Evolutionary conservation across 2,888 invertebrate genomes (phyloP).

Genomic region (Meiosimyza platycephala): DNA sequence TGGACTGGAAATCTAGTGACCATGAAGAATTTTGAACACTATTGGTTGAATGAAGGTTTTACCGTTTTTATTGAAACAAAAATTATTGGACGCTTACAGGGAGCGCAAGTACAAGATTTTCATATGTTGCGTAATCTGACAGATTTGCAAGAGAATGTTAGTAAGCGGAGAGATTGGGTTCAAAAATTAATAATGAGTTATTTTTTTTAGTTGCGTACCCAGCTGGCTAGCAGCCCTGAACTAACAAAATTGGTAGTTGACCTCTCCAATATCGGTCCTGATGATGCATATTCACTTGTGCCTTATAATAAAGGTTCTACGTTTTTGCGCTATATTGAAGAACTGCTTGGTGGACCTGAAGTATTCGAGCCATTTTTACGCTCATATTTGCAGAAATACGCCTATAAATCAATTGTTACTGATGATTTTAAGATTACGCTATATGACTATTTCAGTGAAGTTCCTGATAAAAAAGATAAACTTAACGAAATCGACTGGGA

Average conservation of each 20-base stretch:
- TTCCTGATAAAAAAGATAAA: conserved; percentile 66
- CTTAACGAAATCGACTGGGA: conserved; percentile 84
- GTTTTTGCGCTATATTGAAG: conserved; percentile 88
- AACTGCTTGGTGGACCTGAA: conserved; percentile 80
- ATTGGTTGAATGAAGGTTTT: conserved; percentile 95
- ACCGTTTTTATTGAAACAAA: conserved; percentile 93
- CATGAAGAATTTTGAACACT: conserved; percentile 92
- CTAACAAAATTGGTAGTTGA: conserved; percentile 84
- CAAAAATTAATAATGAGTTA: background rate
- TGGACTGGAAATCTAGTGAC: conserved; percentile 97
- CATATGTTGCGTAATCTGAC: conserved; percentile 82
- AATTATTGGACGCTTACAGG: conserved; percentile 79
- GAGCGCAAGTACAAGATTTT: conserved; percentile 79
- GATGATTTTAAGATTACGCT: conserved; percentile 82
- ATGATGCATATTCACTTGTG: conserved; percentile 89
- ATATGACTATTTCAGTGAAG: conserved; percentile 75
- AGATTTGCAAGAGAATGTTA: conserved; percentile 80
- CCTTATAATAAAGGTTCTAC: conserved; percentile 95
- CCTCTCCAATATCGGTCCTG: conserved; percentile 85
- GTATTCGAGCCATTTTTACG: conserved; percentile 87
- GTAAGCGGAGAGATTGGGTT: conserved; percentile 45
- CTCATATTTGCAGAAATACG: conserved; percentile 82
- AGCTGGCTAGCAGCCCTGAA: conserved; percentile 74
- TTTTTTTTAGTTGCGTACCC: conserved; percentile 66
- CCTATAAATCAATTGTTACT: conserved; percentile 85